These are phyloP conservation scores for Zosterops lateralis DNA, from an alignment of 2,113 vertebrate species.

Conservation along the genomic window DNA sequence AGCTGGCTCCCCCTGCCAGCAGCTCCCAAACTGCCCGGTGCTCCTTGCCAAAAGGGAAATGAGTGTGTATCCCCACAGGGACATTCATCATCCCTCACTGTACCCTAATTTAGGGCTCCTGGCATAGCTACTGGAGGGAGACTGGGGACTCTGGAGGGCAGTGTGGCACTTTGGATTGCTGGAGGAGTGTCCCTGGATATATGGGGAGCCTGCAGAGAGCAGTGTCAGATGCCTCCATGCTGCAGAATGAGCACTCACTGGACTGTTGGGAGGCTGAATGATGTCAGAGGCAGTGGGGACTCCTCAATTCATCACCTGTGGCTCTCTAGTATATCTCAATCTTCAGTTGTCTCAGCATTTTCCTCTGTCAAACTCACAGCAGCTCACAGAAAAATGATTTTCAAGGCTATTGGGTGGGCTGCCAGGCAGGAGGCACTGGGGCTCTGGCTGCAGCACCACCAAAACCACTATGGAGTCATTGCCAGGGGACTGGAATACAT, in stretches of 20 bases:
- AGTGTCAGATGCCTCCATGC: fast-evolving
- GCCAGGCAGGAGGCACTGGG: not conserved
- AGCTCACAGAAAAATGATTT: not conserved
- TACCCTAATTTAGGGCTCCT: not conserved
- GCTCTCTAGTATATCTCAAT: not conserved
- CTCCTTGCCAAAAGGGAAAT: not conserved
- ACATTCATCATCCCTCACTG: not conserved
- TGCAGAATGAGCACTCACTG: not conserved
- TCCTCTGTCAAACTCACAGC: not conserved
- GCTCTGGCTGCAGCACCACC: not conserved
- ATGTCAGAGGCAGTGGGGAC: not conserved
- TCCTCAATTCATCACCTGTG: fast-evolving
- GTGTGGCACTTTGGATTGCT: not conserved
- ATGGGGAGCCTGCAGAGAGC: not conserved
- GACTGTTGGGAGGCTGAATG: not conserved
- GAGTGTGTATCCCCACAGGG: not conserved
- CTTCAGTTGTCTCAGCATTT: not conserved
- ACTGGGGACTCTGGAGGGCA: not conserved
- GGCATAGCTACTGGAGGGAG: not conserved
- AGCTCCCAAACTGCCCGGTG: not conserved
- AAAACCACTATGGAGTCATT: not conserved
- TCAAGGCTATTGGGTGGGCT: not conserved
- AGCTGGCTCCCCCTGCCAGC: not conserved
- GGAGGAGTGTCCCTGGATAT: not conserved
- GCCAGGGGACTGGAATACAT: not conserved